phyloP scores from a whole-genome alignment of 2,888 invertebrate genomes.

The Ochlodes sylvanus region DNA sequence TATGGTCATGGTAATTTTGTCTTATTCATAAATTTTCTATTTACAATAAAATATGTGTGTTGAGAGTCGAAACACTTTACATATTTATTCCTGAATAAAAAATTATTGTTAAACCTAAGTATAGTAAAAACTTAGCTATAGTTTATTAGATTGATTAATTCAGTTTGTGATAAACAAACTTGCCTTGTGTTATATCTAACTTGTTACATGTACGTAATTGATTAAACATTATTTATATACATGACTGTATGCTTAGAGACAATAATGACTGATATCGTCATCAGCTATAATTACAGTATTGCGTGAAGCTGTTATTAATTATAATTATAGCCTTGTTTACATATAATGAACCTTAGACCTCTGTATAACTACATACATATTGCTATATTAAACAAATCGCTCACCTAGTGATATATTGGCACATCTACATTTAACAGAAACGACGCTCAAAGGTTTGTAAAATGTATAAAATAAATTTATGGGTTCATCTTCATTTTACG shows the following conservation, averaged over 20 bases:
- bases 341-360: constrained; percentile 14
- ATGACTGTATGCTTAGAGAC: neutral
- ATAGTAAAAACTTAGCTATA: too few species aligned
- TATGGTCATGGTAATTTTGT: constrained; percentile 13
- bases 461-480: too few species aligned
- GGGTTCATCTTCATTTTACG: too few species aligned
- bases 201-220: neutral
- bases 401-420: too few species aligned
- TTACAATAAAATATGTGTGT: neutral
- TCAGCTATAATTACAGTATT: constrained; percentile 20
- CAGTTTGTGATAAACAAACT: too few species aligned
- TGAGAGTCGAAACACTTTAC: too few species aligned
- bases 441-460: too few species aligned
- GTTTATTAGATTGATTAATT: too few species aligned
- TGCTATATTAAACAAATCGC: too few species aligned
- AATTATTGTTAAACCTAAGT: too few species aligned
- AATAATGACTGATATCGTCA: constrained; percentile 13
- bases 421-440: too few species aligned
- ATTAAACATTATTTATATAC: neutral
- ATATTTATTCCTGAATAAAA: too few species aligned
- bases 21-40: constrained; percentile 11
- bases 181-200: neutral
- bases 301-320: constrained; percentile 24
- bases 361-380: neutral
- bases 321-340: constrained; percentile 20